Base-by-base conservation (phyloP, 2,797 vertebrate genomes). In the Cheirogaleus major region DNA sequence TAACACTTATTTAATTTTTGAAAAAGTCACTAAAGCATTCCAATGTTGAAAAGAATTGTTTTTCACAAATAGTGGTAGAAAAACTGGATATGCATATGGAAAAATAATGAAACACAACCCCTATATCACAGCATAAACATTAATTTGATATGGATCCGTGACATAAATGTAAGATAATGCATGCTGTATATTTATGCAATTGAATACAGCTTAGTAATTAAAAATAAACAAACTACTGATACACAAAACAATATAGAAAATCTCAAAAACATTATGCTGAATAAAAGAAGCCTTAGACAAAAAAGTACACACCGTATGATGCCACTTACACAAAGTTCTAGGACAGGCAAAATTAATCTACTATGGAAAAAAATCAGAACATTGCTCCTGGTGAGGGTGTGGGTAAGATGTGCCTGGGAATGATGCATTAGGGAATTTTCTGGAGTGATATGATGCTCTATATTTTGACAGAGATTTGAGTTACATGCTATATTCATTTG, bases 391-490 rank as follows among this genome's bases (percentile, higher is more conserved):
- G 50, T 69, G 78, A 80, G 50, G n/a, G 43, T 75, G 4, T 80
- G 59, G 43, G 25, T 9, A 6, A 3, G 5, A 61, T 83, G 5
- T 48, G 32, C 73, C 32, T 79, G 55, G 41, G 35, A 79, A 84
- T 73, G 43, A 55, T 6, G 48, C 25, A 43, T 80, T 83, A 80
- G 23, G 18, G 55, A 93, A 43, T 23, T 57, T 91, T 81, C 57
- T 75, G 23, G 45, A 83, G 35, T 79, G 32, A 88, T 48, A 20
- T 11, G 89, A 89, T 78, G 10, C 63, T 94, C 75, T 78, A 50
- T 45, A 80, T 83, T 88, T 95, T 88, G 65, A 75, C 45, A 95
- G 32, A 84, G 12, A 61, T 91, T 84, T 69, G 67, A 78, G 15
- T 84, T 88, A 63, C 32, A 57, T 70, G 4, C 27, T 48, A 4